Percentiles rank a stretch among this genome's conserved stretches.
Conservation (phyloP, 2,113 vertebrate genomes). For the Vicugna pacos region DNA sequence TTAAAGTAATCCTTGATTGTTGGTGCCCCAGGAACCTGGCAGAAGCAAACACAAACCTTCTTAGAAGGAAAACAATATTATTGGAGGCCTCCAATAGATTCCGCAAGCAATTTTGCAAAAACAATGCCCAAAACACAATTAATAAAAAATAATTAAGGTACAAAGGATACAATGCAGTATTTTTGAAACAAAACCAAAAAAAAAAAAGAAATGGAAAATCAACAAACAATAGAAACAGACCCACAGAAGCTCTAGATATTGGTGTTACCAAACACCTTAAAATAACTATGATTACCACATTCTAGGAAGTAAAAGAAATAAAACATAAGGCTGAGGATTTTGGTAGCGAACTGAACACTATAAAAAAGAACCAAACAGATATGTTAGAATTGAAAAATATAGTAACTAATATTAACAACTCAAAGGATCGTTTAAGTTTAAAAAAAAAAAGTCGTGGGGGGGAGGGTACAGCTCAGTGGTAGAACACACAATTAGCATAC, state of each 20-base stretch:
- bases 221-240: not conserved
- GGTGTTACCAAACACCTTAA: not conserved
- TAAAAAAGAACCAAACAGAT: not conserved
- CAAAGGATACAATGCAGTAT: not conserved
- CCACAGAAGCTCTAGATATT: not conserved
- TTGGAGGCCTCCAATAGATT: not conserved
- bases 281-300: not conserved
- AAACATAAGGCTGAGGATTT: not conserved
- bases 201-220: not conserved
- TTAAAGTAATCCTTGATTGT: not conserved
- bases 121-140: not conserved
- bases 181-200: not conserved
- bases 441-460: not conserved
- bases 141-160: conserved; percentile 37
- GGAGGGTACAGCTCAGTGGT: too few species aligned
- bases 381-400: not conserved
- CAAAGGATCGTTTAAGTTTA: not conserved
- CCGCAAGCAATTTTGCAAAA: not conserved
- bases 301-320: conserved; percentile 20
- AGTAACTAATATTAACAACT: not conserved
- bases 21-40: not conserved
- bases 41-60: not conserved
- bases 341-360: not conserved
- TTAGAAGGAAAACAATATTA: not conserved
- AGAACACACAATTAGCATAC: too few species aligned